Percentiles rank a stretch among this genome's conserved stretches.
These are phyloP conservation scores for Neelides sp. DNA, from an alignment of 1,140 invertebrate genomes.

Conservation along the genomic window DNA sequence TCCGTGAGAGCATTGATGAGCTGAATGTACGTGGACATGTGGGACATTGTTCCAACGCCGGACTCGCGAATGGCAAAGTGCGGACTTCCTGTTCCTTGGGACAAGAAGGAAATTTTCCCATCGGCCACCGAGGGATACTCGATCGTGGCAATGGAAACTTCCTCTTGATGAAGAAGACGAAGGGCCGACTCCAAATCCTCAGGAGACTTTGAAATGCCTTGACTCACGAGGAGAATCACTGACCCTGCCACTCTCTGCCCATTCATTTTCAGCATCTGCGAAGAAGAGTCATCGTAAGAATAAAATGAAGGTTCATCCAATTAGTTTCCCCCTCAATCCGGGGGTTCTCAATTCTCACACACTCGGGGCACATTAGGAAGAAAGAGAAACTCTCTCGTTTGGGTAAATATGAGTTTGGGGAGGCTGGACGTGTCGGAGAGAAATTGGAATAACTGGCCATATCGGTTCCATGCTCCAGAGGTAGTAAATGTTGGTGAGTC, in stretches of 20 bases:
- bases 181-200: slow-evolving; percentile 25
- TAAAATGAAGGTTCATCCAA: no score
- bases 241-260: slow-evolving; percentile 25
- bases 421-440: no score
- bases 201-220: slow-evolving; percentile 22
- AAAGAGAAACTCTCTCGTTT: no score
- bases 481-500: no score
- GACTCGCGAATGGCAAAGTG: slow-evolving; percentile 26
- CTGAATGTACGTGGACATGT: slow-evolving; percentile 30
- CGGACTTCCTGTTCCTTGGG: slow-evolving; percentile 24
- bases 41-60: slow-evolving; percentile 25
- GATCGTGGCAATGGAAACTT: slow-evolving; percentile 27
- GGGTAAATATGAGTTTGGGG: no score
- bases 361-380: no score
- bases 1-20: slow-evolving; percentile 27
- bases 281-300: slow-evolving; percentile 1
- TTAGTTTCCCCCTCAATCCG: no score
- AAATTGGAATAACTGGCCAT: no score
- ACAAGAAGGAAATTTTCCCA: slow-evolving; percentile 23
- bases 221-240: slow-evolving; percentile 29
- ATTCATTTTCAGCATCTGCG: slow-evolving; percentile 29
- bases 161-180: slow-evolving; percentile 21
- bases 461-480: no score
- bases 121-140: slow-evolving; percentile 28
- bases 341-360: no score